Percentiles rank a stretch among this genome's conserved stretches.
These are phyloP conservation scores for Ophion costatus DNA, from an alignment of 2,888 invertebrate genomes.

Conservation along the genomic window DNA sequence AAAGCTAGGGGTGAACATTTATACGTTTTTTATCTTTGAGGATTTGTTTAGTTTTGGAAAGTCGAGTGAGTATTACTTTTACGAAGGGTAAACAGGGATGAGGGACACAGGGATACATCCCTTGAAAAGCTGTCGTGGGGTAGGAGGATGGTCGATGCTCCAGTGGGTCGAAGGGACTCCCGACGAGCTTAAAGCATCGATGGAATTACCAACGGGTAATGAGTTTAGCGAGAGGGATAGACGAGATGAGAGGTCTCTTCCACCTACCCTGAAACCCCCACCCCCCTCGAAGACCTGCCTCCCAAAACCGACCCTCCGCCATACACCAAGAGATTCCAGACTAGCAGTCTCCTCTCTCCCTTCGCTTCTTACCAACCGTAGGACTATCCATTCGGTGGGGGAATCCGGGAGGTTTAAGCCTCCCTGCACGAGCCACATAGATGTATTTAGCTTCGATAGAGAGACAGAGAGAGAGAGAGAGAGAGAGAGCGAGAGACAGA, in stretches of 20 bases:
- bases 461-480: slow-evolving; percentile 37
- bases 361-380: slow-evolving; percentile 51
- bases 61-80: slow-evolving; percentile 25
- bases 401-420: slow-evolving; percentile 46
- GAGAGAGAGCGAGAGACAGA: slow-evolving; percentile 34
- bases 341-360: slow-evolving; percentile 53
- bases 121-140: slow-evolving; percentile 70
- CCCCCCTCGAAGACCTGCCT: neutral
- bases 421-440: slow-evolving; percentile 42
- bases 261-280: slow-evolving; percentile 31
- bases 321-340: slow-evolving; percentile 32
- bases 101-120: slow-evolving; percentile 71
- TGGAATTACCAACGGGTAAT: slow-evolving; percentile 82
- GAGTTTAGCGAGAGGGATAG: slow-evolving; percentile 81
- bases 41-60: slow-evolving; percentile 8
- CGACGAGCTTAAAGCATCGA: slow-evolving; percentile 80
- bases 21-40: slow-evolving; percentile 28
- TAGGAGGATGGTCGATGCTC: slow-evolving; percentile 22
- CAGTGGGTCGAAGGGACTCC: slow-evolving; percentile 34
- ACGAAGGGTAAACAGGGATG: slow-evolving; percentile 38
- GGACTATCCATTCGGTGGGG: slow-evolving; percentile 39
- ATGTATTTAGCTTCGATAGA: slow-evolving; percentile 16
- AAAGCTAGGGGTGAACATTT: neutral
- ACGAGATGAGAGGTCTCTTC: slow-evolving; percentile 75
- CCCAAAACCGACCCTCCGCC: slow-evolving; percentile 38